A percentile compares a stretch with the other conserved stretches of the same genome.
These are phyloP conservation scores for Lepisosteus osseus DNA, from an alignment of 2,113 vertebrate species.

Conservation along the genomic window DNA sequence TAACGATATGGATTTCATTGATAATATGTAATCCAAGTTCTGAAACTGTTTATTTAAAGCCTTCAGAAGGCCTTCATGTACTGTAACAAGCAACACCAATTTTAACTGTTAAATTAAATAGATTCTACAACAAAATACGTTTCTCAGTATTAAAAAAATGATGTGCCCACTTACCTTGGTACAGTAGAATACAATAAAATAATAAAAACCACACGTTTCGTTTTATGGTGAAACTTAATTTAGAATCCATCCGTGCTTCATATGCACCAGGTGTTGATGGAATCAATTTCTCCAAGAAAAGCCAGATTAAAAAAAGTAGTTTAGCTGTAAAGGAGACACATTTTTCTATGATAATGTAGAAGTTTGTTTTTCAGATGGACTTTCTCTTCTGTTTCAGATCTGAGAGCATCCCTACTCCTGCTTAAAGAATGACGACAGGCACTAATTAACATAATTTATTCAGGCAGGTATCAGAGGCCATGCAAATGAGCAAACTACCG, in stretches of 20 bases:
- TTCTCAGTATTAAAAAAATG: background rate
- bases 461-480: constrained; percentile 21
- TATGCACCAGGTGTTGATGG: constrained; percentile 36
- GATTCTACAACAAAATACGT: no score
- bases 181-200: constrained; percentile 51
- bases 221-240: constrained; percentile 46
- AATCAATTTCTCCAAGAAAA: constrained; percentile 32
- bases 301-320: constrained; percentile 14
- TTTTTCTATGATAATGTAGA: constrained; percentile 32
- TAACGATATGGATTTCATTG: background rate
- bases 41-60: no score
- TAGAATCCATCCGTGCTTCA: constrained; percentile 66
- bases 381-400: constrained; percentile 26
- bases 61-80: no score
- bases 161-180: constrained; percentile 60
- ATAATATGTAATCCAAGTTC: background rate
- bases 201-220: constrained; percentile 41
- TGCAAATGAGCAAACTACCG: constrained; percentile 6
- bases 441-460: constrained; percentile 69
- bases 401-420: constrained; percentile 31
- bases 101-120: no score
- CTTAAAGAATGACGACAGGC: constrained; percentile 44
- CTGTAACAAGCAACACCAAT: no score
- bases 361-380: constrained; percentile 34
- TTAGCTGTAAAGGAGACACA: constrained; percentile 39